phyloP scores from a whole-genome alignment of 2,797 vertebrate species.

The Silurus lanzhouensis region DNA sequence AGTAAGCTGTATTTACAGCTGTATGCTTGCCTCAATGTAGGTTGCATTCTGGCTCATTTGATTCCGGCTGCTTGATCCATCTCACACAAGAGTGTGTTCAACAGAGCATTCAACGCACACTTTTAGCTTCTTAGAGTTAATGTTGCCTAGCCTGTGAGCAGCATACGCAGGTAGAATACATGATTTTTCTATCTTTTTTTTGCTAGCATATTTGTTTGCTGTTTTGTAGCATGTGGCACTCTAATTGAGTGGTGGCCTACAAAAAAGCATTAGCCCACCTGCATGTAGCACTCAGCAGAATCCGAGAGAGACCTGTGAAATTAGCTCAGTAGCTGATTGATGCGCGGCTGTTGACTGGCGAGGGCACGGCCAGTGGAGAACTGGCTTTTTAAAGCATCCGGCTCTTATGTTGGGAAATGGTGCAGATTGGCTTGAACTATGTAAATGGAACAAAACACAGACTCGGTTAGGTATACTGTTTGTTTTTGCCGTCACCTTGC shows the following conservation, averaged over 20 bases:
- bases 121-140: slow-evolving; percentile 32
- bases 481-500: slow-evolving; percentile 60
- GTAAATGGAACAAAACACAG: slow-evolving; percentile 61
- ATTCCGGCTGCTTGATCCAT: slow-evolving; percentile 29
- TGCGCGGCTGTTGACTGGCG: slow-evolving; percentile 60
- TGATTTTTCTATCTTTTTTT: slow-evolving; percentile 45
- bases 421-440: slow-evolving; percentile 61
- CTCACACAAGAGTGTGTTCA: slow-evolving; percentile 1
- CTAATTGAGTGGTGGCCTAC: slow-evolving; percentile 61
- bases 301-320: slow-evolving; percentile 64
- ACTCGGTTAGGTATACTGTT: slow-evolving; percentile 58
- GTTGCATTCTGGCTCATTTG: slow-evolving; percentile 30
- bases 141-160: slow-evolving; percentile 23
- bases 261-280: slow-evolving; percentile 69
- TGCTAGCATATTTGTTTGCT: slow-evolving; percentile 51
- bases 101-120: neutral
- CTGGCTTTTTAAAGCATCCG: slow-evolving; percentile 65
- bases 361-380: slow-evolving; percentile 60
- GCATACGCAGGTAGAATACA: slow-evolving; percentile 22
- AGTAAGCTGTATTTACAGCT: slow-evolving; percentile 41
- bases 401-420: slow-evolving; percentile 60
- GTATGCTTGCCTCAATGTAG: slow-evolving; percentile 31
- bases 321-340: slow-evolving; percentile 69
- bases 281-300: slow-evolving; percentile 65
- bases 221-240: slow-evolving; percentile 55